Evolutionary conservation across 1,140 invertebrate genomes (phyloP), one percentile per base, ranked within the genome.

Genomic region (Pseudomyrmex cubaensis): DNA sequence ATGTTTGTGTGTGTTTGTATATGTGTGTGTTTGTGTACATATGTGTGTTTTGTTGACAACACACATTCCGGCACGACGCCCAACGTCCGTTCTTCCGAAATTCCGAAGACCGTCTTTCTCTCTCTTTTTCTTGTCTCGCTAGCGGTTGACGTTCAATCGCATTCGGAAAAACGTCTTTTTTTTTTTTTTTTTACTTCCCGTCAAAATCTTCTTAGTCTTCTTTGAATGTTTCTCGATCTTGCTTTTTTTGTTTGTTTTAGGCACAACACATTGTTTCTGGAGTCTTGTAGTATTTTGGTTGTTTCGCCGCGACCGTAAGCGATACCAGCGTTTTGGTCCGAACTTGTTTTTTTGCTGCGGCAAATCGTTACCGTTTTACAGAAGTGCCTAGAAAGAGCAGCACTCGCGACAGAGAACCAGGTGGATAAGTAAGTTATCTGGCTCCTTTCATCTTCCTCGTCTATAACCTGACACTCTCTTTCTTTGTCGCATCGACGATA

Each of bases 241-340:
- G 35, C 15, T 48, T 50, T 74, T 69, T 73, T 69, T 35, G 46
- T 35, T 57, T 63, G 10, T 61, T 77, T 77, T 88, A 88, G 83
- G 83, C 86, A 87, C 87, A 85, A 85, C 86, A 87, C 86, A 82
- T 72, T 70, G 63, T 84, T 63, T 46, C 57, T 63, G 74, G 85
- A 87, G 82, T 84, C 73, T 86, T 86, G 46, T 87, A 87, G 85
- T 87, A 80, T 87, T 82, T 87, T 82, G 44, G 61, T 87, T 82
- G 85, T 84, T 77, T 76, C 74, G 69, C 85, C 76, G 66, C 80
- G 82, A 87, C 74, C 62, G 35, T 73, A 86, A 54, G 35, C 61
- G 74, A 52, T 85, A 83, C 56, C 86, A 69, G 70, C 80, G 25
- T 69, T 77, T 54, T 35, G 35, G 35, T 35, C 35, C 35, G 35